Evolutionary conservation across 2,113 vertebrate species (phyloP), one percentile per base, ranked within the genome.

Genomic region (Notothenia coriiceps): DNA sequence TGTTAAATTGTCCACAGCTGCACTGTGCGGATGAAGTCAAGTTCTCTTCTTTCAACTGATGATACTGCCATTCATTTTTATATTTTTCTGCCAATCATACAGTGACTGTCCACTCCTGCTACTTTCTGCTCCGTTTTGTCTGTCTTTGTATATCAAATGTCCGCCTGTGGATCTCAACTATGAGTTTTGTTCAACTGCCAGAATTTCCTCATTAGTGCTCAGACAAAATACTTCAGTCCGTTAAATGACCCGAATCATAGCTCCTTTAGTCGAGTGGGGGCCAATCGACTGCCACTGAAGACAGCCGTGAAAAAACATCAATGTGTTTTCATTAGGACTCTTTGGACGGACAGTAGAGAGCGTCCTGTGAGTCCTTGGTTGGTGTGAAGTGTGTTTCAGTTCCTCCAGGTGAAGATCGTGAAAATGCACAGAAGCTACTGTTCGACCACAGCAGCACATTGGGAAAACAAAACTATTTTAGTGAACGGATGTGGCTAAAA

Each of bases 381-480:
- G 49, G 68, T 57, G 80, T 78, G 52, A 47, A 10, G 73, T 51
- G 70, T 56, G 71, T 86, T 82, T 73, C 50, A 61, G 22, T 63
- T 89, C 86, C 89, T 94, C 89, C 89, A 74, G 90, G 90, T 68
- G 89, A 92, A 91, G 86, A 83, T 18, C 6, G 14, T 64, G 22
- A 85, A 51, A 40, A 40, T 1, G 35, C 59, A 68, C 49, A 52
- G 60, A 10, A 65, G 63, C 60, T 59, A 52, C 65, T 70, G 4
- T 54, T 65, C 20, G 64, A 80, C 44, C 77, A 77, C 79, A 67
- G 78, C 69, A 69, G 79, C 78, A 69, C 35, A 29, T 6, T 9
- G 20, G 80, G 67, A 61, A 75, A 80, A 66, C 20, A 75, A 22
- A 22, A 77, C 18, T 29, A 76, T 43, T 18, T 59, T 9, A 77